A percentile compares a stretch with the other conserved stretches of the same genome.
These are phyloP conservation scores for Halichoeres trimaculatus DNA, from an alignment of 2,113 vertebrate species.

Conservation along the genomic window DNA sequence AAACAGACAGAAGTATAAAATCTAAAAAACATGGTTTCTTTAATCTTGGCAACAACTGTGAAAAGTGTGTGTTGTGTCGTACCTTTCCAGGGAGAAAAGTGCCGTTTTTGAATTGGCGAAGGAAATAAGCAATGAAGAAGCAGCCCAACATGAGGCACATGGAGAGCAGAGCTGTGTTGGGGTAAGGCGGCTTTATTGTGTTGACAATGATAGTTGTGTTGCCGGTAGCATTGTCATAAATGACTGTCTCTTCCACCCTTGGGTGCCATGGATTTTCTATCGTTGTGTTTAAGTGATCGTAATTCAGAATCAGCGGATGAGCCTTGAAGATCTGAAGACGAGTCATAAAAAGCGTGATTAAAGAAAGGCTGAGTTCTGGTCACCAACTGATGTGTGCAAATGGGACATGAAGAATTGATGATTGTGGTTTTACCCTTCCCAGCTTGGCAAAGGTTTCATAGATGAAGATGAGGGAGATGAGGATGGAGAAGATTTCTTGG, in stretches of 20 bases:
- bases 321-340: constrained; percentile 83
- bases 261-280: constrained; percentile 78
- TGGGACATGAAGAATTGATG: constrained; percentile 6
- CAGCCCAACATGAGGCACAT: constrained; percentile 95
- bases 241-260: constrained; percentile 40
- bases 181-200: constrained; percentile 61
- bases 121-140: constrained; percentile 91
- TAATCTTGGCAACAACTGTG: background rate
- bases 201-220: background rate
- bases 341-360: background rate
- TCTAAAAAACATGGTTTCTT: background rate
- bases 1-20: background rate
- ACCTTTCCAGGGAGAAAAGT: constrained; percentile 94
- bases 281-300: constrained; percentile 75
- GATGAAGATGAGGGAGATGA: constrained; percentile 99
- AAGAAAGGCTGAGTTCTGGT: background rate
- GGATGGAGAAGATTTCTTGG: constrained; percentile 98
- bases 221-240: constrained; percentile 73
- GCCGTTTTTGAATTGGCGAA: constrained; percentile 96
- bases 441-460: constrained; percentile 95
- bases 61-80: constrained; percentile 26
- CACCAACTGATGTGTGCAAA: background rate
- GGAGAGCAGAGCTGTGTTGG: constrained; percentile 96
- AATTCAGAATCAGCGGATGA: constrained; percentile 85
- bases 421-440: constrained; percentile 81